Conservation (phyloP, 2,888 invertebrate species). For the Cataglyphis altisquamis region DNA sequence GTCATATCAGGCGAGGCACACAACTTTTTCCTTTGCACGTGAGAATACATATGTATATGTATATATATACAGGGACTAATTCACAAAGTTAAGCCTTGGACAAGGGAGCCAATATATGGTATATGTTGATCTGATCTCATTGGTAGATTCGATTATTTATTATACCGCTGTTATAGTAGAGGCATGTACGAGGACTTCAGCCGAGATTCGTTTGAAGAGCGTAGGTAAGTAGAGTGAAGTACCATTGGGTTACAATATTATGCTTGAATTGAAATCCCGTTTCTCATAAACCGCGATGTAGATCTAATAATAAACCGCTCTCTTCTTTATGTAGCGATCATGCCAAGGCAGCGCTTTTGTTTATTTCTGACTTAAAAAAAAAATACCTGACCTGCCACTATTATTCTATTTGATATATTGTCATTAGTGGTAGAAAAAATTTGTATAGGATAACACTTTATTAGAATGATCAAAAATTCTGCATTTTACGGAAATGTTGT, state of each 20-base stretch:
- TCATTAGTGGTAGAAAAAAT: not conserved
- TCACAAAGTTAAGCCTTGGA: slow-evolving; percentile 85
- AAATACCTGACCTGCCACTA: not conserved
- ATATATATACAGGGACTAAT: slow-evolving; percentile 77
- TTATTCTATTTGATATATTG: not conserved
- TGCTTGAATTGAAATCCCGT: slow-evolving; percentile 70
- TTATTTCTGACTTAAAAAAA: not conserved
- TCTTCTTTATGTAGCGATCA: slow-evolving; percentile 68
- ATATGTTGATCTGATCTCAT: slow-evolving; percentile 72
- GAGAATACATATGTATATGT: slow-evolving; percentile 41
- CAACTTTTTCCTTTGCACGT: slow-evolving; percentile 66
- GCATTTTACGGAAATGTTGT: not conserved
- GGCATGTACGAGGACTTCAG: slow-evolving; percentile 96
- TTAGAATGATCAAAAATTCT: not conserved
- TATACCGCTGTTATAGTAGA: slow-evolving; percentile 86
- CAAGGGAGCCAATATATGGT: slow-evolving; percentile 80
- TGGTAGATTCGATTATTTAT: slow-evolving; percentile 83
- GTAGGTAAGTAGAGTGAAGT: slow-evolving; percentile 88
- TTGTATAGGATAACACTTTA: not conserved
- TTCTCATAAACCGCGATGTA: slow-evolving; percentile 56
- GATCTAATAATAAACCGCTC: slow-evolving; percentile 40
- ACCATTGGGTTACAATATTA: slow-evolving; percentile 74
- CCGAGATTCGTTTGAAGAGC: slow-evolving; percentile 95
- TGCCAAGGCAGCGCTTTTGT: slow-evolving; percentile 5
- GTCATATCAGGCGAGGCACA: slow-evolving; percentile 77